Percentiles rank a stretch among this genome's conserved stretches.
phyloP scores from a whole-genome alignment of 2,888 invertebrate genomes.

The Lithophane leautieri region DNA sequence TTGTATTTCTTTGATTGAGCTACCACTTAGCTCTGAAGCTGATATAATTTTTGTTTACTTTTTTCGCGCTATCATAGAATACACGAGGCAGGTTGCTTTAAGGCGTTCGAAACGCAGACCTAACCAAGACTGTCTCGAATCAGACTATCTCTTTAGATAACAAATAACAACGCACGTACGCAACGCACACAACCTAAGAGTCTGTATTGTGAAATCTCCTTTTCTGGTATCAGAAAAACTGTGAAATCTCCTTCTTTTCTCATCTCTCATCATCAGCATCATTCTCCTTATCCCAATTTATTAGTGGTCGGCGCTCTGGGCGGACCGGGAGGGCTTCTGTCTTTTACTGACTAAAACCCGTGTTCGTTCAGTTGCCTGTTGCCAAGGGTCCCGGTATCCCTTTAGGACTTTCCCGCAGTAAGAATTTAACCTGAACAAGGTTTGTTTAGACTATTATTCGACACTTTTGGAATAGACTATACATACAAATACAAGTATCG shows the following conservation, averaged over 20 bases:
- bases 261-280: no score
- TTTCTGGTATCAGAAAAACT: neutral
- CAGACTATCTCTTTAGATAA: neutral
- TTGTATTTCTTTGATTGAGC: slow-evolving; percentile 48
- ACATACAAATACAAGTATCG: neutral
- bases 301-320: no score
- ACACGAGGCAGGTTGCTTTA: neutral
- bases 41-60: slow-evolving; percentile 30
- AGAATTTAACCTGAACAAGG: neutral
- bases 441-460: neutral
- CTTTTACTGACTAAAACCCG: no score
- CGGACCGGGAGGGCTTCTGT: no score
- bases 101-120: neutral
- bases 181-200: neutral
- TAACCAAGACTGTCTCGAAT: neutral
- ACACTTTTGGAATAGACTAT: neutral
- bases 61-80: neutral
- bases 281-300: no score
- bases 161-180: neutral
- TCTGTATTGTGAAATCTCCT: neutral
- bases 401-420: no score
- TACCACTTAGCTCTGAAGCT: slow-evolving; percentile 7
- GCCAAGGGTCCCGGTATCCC: no score
- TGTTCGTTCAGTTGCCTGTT: no score
- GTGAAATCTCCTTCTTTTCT: no score